phyloP scores from a whole-genome alignment of 2,888 invertebrate species.

The Dicycla oo region DNA sequence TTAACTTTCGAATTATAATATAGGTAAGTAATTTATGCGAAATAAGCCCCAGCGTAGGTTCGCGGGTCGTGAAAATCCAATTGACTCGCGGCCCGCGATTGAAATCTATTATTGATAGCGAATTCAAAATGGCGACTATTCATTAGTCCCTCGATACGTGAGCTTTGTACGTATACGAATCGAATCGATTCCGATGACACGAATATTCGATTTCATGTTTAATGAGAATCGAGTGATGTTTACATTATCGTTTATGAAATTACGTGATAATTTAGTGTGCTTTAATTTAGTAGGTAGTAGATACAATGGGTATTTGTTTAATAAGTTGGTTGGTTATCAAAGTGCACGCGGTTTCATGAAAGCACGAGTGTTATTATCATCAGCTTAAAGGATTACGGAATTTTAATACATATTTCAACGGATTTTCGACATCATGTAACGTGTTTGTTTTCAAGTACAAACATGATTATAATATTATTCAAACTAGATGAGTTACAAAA shows the following conservation, averaged over 20 bases:
- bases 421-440: slow-evolving; percentile 2
- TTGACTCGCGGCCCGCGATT: slow-evolving; percentile 73
- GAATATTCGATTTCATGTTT: slow-evolving; percentile 69
- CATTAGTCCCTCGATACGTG: slow-evolving; percentile 75
- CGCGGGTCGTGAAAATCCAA: slow-evolving; percentile 70
- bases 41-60: slow-evolving; percentile 60
- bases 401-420: slow-evolving; percentile 25
- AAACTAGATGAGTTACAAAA: background rate
- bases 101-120: slow-evolving; percentile 80
- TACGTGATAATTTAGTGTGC: slow-evolving; percentile 28
- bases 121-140: slow-evolving; percentile 78
- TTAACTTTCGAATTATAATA: slow-evolving; percentile 42
- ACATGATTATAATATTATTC: slow-evolving; percentile 23
- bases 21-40: slow-evolving; percentile 49
- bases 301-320: slow-evolving; percentile 28
- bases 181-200: slow-evolving; percentile 71
- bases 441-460: slow-evolving; percentile 35
- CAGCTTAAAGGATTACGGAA: slow-evolving; percentile 25
- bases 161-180: slow-evolving; percentile 70
- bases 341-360: slow-evolving; percentile 12
- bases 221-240: slow-evolving; percentile 65
- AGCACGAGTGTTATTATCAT: background rate
- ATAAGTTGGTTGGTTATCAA: slow-evolving; percentile 31
- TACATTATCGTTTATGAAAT: slow-evolving; percentile 58
- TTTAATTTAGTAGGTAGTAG: slow-evolving; percentile 29